These are phyloP conservation scores for Bubo bubo DNA, from an alignment of 2,113 vertebrate genomes.

Conservation along the genomic window DNA sequence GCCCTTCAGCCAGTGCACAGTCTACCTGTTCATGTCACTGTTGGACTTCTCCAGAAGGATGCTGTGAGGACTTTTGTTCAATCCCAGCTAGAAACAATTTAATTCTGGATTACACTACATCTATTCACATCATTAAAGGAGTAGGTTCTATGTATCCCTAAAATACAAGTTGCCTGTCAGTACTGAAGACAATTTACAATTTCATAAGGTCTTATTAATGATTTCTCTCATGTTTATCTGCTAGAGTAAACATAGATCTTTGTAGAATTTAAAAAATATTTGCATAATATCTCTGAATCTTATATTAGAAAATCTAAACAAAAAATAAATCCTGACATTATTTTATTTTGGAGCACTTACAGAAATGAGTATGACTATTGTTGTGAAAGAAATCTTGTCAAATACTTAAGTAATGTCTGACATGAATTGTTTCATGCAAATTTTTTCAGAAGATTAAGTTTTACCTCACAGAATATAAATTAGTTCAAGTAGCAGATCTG, in stretches of 20 bases:
- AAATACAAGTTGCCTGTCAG: neutral
- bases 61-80: neutral
- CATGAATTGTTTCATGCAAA: neutral
- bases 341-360: neutral
- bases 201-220: neutral
- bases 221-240: neutral
- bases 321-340: neutral
- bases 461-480: neutral
- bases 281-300: neutral
- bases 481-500: neutral
- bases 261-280: neutral
- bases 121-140: neutral
- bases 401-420: neutral
- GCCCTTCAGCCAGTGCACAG: fast-evolving
- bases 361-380: neutral
- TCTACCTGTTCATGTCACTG: neutral
- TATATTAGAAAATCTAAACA: neutral
- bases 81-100: neutral
- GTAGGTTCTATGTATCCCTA: neutral
- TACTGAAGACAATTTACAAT: neutral
- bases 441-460: neutral
- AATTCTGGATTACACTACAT: neutral
- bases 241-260: neutral
- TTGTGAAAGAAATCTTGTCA: neutral
- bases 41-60: neutral